Evolutionary conservation across 2,797 vertebrate species (phyloP), one percentile per base, ranked within the genome.

Genomic region (Mormyrus hasselquistii): DNA sequence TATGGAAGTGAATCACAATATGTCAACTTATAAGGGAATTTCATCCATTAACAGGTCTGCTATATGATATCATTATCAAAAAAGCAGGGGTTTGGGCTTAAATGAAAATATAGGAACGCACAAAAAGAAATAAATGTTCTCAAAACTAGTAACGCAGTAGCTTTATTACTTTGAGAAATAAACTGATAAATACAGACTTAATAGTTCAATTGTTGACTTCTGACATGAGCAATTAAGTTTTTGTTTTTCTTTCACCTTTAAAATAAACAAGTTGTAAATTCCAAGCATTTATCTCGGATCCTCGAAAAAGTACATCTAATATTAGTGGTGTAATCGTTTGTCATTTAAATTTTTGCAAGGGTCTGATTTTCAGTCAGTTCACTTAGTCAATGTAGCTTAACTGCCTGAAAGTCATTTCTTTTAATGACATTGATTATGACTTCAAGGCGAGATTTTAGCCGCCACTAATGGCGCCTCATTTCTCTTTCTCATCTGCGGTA

Each of bases 51-150:
- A 73, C 52, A 14, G 57, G 47, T 22, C 49, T 38, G 3, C 44
- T 34, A 84, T 88, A 86, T 76, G 8, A 88, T 86, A 55, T 88
- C 83, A 16, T 69, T 50, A 50, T 88, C 79, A 88, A 55, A 84
- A 41, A 50, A 83, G 59, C 29, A 65, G 16, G 41, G 59, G 6
- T n/a, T 9, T 38, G 38, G 29, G 34, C 2, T 9, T 9, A n/a
- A 22, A 8, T 57, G 34, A 38, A 49, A 76, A 16, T 6, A 41
- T 22, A 76, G 41, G 4, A 83, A 59, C 16, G 16, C 9, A 52
- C 3, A 59, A 38, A n/a, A 65, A 4, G n/a, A 53, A 65, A 84
- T 8, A 7, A 22, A 88, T 57, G 53, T 19, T 87, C n/a, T 47
- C 34, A 65, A 69, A 3, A 44, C n/a, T n/a, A 65, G 3, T 3